phyloP scores from a whole-genome alignment of 2,888 invertebrate species.

The Phaedon cochleariae region DNA sequence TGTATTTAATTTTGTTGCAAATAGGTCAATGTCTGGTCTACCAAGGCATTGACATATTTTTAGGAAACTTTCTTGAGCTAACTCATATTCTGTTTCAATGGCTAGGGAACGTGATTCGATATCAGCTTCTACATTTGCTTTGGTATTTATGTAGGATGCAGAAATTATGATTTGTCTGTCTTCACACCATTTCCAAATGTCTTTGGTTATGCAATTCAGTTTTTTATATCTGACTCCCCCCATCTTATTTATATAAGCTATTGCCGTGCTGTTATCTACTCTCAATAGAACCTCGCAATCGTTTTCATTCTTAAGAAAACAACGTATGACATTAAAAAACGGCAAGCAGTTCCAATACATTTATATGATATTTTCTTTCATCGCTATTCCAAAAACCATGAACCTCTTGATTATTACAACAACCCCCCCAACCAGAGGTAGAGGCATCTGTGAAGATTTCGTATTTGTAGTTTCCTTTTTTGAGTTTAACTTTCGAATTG shows the following conservation, averaged over 20 bases:
- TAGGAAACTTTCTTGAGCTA: background rate
- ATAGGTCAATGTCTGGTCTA: slow-evolving; percentile 16
- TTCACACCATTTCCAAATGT: slow-evolving; percentile 14
- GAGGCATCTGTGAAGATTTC: background rate
- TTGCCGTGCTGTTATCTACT: slow-evolving; percentile 13
- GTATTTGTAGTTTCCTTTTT: background rate
- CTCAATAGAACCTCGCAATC: background rate
- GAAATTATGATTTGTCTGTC: slow-evolving; percentile 7
- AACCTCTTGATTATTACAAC: background rate
- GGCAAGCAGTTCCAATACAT: background rate
- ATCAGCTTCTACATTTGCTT: background rate
- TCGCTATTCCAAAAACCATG: background rate
- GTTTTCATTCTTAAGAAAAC: background rate
- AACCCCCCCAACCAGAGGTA: background rate
- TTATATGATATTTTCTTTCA: background rate
- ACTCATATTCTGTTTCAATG: slow-evolving; percentile 13
- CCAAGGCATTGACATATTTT: background rate
- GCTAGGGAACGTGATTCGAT: background rate
- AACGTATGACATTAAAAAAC: background rate
- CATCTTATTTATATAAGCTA: slow-evolving; percentile 12
- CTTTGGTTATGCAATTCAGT: background rate
- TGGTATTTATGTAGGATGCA: background rate
- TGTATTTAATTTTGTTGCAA: background rate
- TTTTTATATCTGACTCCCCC: background rate
- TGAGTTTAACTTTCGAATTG: background rate